A percentile compares a stretch with the other conserved stretches of the same genome.
phyloP scores from a whole-genome alignment of 2,888 invertebrate species.

The Drosophila kanekoi region DNA sequence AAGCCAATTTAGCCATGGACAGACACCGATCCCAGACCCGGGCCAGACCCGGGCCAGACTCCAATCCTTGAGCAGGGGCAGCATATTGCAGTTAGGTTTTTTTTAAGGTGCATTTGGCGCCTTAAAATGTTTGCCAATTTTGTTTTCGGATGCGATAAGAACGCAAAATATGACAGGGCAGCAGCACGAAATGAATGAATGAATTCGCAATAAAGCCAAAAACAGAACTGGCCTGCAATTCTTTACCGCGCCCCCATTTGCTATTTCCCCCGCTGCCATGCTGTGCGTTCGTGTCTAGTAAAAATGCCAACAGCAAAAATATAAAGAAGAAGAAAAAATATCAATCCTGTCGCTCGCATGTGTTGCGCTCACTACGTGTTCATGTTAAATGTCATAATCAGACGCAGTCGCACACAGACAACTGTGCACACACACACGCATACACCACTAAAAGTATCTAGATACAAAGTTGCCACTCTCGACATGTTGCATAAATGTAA shows the following conservation, averaged over 20 bases:
- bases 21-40: slow-evolving; percentile 17
- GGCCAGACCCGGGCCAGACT: neutral
- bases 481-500: slow-evolving; percentile 66
- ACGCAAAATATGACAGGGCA: slow-evolving; percentile 53
- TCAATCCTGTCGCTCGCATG: slow-evolving; percentile 62
- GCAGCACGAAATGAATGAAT: slow-evolving; percentile 56
- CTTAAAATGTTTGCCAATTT: slow-evolving; percentile 63
- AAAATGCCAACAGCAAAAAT: slow-evolving; percentile 25
- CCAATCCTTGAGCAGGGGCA: slow-evolving; percentile 17
- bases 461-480: slow-evolving; percentile 61
- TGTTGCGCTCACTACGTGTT: slow-evolving; percentile 72
- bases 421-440: slow-evolving; percentile 21
- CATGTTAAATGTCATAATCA: slow-evolving; percentile 80
- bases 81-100: slow-evolving; percentile 12
- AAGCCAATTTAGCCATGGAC: slow-evolving; percentile 61
- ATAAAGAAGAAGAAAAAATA: slow-evolving; percentile 18
- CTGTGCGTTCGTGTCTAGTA: slow-evolving; percentile 52
- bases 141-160: slow-evolving; percentile 56
- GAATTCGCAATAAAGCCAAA: slow-evolving; percentile 58
- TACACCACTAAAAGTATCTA: slow-evolving; percentile 42
- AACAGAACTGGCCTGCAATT: slow-evolving; percentile 42
- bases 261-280: slow-evolving; percentile 29
- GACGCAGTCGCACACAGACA: slow-evolving; percentile 44
- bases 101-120: slow-evolving; percentile 30
- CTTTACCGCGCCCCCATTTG: neutral